Percentiles rank a stretch among this genome's conserved stretches.
Conservation (phyloP, 2,113 vertebrate genomes). For the Myrmecobius fasciatus region DNA sequence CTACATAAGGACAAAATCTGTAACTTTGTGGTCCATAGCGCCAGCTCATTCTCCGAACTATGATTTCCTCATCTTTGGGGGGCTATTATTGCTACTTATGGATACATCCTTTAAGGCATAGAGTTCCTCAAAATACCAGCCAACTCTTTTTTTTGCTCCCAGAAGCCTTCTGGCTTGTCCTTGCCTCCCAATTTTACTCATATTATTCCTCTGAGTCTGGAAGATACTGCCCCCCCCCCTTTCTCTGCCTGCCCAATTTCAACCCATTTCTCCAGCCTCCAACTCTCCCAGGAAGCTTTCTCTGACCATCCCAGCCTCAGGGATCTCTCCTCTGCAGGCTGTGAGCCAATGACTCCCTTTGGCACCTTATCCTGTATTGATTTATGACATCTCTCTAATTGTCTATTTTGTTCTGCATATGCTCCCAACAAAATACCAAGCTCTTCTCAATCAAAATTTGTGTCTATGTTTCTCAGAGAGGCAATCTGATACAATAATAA, state of each 20-base stretch:
- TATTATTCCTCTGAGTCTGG: background rate
- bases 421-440: background rate
- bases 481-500: background rate
- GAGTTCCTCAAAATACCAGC: background rate
- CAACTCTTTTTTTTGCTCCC: background rate
- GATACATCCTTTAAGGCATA: background rate
- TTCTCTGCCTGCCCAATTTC: too few species aligned
- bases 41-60: background rate
- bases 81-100: background rate
- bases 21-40: background rate
- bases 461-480: background rate
- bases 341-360: background rate
- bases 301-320: background rate
- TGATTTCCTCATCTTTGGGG: background rate
- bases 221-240: background rate
- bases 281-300: background rate
- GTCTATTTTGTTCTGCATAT: background rate
- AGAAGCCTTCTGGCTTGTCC: background rate
- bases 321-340: background rate
- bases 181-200: background rate
- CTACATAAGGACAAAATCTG: background rate
- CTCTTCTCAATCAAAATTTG: background rate
- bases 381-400: background rate
- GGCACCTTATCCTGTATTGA: background rate
- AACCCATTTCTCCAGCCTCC: background rate